Evolutionary conservation across 2,113 vertebrate genomes (phyloP).

Genomic region (Coturnix japonica): DNA sequence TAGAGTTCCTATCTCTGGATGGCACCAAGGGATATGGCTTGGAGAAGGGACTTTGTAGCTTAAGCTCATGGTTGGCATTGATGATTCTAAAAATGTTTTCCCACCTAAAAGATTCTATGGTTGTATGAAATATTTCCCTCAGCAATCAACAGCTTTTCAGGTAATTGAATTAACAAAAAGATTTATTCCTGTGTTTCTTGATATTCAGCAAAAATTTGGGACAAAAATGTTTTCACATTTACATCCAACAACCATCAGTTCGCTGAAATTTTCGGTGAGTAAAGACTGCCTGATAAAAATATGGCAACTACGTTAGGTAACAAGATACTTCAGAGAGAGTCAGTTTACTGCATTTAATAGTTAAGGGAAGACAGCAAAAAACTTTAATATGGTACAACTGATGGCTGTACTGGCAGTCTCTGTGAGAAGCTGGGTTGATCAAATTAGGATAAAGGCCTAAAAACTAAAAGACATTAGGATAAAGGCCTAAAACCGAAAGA

Average conservation of each 20-base stretch:
- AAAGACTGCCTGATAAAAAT: background rate
- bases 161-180: background rate
- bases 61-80: background rate
- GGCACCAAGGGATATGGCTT: background rate
- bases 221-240: background rate
- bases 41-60: background rate
- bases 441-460: background rate
- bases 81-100: background rate
- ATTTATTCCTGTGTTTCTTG: fast-evolving
- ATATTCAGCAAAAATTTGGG: background rate
- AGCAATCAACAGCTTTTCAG: background rate
- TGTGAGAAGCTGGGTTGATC: background rate
- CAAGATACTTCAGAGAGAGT: background rate
- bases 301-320: slow-evolving; percentile 18
- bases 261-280: background rate
- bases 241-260: background rate
- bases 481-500: background rate
- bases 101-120: background rate
- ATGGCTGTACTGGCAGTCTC: background rate
- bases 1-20: background rate
- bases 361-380: background rate
- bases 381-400: background rate
- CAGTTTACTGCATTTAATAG: background rate
- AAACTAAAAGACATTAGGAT: background rate
- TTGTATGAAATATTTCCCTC: background rate